phyloP scores from a whole-genome alignment of 2,113 vertebrate genomes.

The Hirundichthys speculiger region DNA sequence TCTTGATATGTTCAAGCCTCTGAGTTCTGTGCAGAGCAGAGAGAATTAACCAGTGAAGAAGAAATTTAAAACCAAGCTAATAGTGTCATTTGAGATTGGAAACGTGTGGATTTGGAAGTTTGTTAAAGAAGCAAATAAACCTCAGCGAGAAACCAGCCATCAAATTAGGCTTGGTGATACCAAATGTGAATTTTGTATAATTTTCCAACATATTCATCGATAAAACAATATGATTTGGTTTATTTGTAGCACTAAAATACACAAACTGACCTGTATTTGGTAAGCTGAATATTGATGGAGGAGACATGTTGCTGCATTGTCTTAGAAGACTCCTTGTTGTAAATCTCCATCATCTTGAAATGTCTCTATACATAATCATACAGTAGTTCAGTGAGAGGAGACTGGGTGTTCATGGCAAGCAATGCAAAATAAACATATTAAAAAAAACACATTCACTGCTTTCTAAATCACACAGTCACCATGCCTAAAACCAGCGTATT shows the following conservation, averaged over 20 bases:
- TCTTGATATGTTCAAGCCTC: slow-evolving; percentile 82
- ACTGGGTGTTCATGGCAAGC: background rate
- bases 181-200: background rate
- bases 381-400: background rate
- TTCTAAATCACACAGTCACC: background rate
- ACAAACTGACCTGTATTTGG: slow-evolving; percentile 84
- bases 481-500: background rate
- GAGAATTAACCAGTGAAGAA: slow-evolving; percentile 12
- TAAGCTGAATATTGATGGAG: slow-evolving; percentile 79
- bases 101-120: background rate
- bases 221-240: background rate
- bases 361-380: slow-evolving; percentile 58
- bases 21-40: slow-evolving; percentile 79
- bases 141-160: background rate
- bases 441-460: background rate
- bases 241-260: background rate
- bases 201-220: background rate
- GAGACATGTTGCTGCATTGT: slow-evolving; percentile 82
- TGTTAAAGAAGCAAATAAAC: background rate
- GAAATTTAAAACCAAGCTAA: background rate
- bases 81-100: background rate
- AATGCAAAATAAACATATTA: background rate
- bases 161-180: background rate
- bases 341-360: slow-evolving; percentile 83
- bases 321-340: slow-evolving; percentile 85